phyloP scores from a whole-genome alignment of 2,888 invertebrate species.

The Apodemia mormo region DNA sequence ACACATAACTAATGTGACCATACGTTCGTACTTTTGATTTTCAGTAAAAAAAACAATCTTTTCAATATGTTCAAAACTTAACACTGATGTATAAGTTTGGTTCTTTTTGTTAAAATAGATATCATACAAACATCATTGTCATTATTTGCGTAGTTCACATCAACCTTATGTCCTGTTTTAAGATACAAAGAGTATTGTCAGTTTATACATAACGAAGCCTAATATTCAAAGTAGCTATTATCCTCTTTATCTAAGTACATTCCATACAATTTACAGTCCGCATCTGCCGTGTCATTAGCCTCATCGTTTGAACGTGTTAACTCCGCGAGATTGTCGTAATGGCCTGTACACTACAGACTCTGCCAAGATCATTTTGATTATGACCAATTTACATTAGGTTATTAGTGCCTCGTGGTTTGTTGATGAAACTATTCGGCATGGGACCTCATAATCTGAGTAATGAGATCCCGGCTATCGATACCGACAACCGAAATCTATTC shows the following conservation, averaged over 20 bases:
- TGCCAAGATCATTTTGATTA: slow-evolving; percentile 61
- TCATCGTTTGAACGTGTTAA: slow-evolving; percentile 75
- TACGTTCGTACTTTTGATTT: too few relatives aligned
- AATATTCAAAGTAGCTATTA: slow-evolving; percentile 23
- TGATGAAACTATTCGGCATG: slow-evolving; percentile 33
- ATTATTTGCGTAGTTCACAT: too few relatives aligned
- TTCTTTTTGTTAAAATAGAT: too few relatives aligned
- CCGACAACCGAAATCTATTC: too few relatives aligned
- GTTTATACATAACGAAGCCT: not conserved
- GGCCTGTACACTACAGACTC: slow-evolving; percentile 52
- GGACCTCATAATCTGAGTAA: not conserved
- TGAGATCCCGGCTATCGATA: too few relatives aligned
- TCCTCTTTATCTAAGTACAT: slow-evolving; percentile 35
- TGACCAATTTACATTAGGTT: slow-evolving; percentile 31
- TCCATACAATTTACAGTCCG: slow-evolving; percentile 62
- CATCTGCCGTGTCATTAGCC: slow-evolving; percentile 79
- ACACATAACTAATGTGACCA: not conserved
- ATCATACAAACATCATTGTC: too few relatives aligned
- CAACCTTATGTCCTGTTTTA: too few relatives aligned
- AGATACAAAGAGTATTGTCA: too few relatives aligned
- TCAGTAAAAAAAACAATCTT: too few relatives aligned
- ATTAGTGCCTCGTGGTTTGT: slow-evolving; percentile 41
- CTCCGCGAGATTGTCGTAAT: slow-evolving; percentile 63
- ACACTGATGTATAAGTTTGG: too few relatives aligned
- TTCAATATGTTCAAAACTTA: too few relatives aligned